Base-by-base conservation (phyloP, 2,113 vertebrate species). In the Puma concolor region DNA sequence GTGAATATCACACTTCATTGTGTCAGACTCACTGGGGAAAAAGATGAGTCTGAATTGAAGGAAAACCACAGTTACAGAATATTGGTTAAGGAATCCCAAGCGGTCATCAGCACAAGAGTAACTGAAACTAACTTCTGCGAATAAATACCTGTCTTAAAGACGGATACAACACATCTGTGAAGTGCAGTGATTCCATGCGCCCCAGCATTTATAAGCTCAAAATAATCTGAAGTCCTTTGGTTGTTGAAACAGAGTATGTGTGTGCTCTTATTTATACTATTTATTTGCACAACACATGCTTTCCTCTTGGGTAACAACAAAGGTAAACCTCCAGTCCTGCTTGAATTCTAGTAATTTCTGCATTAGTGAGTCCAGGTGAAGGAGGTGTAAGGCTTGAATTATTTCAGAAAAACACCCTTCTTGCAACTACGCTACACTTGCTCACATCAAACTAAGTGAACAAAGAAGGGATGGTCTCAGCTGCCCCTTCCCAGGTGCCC, bases 161-260 rank as follows among this genome's bases (percentile, higher is more conserved):
- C 9, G 1, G n/a, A 41, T 8, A 25, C 1, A 1, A 4, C 25
- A 13, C 8, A 4, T 67, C 50, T n/a, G 3, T 7, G 19, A 72
- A 25, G n/a, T 25, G 13, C 16, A 64, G 9, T 44, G 1, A 44
- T 41, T 7, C 0, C 21, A 16, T 6, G 33, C 21, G 31, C 21
- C 17, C 72, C n/a, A 50, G 93, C 38, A 50, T 67, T 76, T 36
- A 38, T 1, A 11, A n/a, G 12, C 52, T 41, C 64, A 14, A 36
- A 81, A 64, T 14, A 41, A 91, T 21, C 2, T 8, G 76, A 36
- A 50, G 29, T 76, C n/a, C 36, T 83, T 83, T 64, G 27, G 3
- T 36, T 83, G 71, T 29, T 79, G 27, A 83, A 84, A 67, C 2
- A 80, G 80, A 63, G 21, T 44, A 7, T 63, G 41, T 1, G 0